Evolutionary conservation across 2,888 invertebrate species (phyloP).

Genomic region (Pandemis corylana): DNA sequence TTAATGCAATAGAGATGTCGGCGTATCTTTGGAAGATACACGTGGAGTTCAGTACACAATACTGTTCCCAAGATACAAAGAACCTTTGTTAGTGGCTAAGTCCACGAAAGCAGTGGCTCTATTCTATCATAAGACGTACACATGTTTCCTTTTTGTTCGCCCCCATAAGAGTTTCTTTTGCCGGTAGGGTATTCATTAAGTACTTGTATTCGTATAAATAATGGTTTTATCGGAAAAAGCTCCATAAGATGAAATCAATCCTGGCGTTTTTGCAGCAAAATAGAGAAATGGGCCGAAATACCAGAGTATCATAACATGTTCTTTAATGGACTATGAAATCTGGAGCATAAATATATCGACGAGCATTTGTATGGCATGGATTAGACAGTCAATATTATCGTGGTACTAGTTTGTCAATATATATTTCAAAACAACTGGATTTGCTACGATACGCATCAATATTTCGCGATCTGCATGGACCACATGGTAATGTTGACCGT

Average conservation of each 20-base stretch:
- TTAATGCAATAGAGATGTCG: not conserved
- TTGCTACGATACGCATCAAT: too few relatives aligned
- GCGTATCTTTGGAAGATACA: not conserved
- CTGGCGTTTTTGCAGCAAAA: not conserved
- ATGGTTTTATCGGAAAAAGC: slow-evolving; percentile 2
- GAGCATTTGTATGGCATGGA: too few relatives aligned
- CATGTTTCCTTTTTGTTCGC: slow-evolving; percentile 27
- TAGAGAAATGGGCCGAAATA: not conserved
- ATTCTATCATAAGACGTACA: slow-evolving; percentile 28
- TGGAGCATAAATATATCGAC: not conserved
- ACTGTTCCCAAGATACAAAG: slow-evolving; percentile 35
- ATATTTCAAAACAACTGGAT: too few relatives aligned
- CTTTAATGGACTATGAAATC: not conserved
- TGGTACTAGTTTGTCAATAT: too few relatives aligned
- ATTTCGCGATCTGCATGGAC: too few relatives aligned
- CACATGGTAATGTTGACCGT: too few relatives aligned
- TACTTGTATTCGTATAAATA: slow-evolving; percentile 11
- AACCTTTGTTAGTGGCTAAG: slow-evolving; percentile 28
- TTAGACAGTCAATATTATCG: too few relatives aligned
- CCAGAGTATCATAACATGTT: not conserved
- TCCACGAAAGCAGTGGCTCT: slow-evolving; percentile 6
- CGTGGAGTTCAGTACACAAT: slow-evolving; percentile 21
- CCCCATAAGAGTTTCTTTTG: slow-evolving; percentile 8
- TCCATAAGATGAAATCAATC: slow-evolving; percentile 2
- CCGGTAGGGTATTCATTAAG: slow-evolving; percentile 18